Conservation (phyloP, 2,797 vertebrate species). For the Sebastes steindachneri region DNA sequence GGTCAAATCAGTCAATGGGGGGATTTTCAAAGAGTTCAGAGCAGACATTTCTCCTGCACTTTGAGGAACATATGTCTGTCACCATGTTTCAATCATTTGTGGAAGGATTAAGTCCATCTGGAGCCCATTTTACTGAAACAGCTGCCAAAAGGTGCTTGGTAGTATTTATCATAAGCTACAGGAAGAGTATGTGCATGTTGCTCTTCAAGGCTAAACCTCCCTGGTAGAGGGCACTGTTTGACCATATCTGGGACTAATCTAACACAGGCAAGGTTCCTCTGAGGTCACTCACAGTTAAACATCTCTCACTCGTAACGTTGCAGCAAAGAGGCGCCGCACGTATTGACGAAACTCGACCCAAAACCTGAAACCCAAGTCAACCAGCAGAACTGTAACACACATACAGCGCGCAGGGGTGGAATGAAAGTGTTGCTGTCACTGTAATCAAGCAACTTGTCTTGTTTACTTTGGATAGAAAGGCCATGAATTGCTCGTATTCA, state of each 20-base stretch:
- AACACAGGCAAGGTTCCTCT: background rate
- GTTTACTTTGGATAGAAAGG: background rate
- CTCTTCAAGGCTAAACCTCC: background rate
- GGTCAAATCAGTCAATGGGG: background rate
- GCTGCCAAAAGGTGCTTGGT: constrained; percentile 55
- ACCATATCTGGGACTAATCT: constrained; percentile 9
- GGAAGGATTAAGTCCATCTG: constrained; percentile 57
- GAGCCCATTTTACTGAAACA: constrained; percentile 42
- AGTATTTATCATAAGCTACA: constrained; percentile 22
- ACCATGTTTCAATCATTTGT: constrained; percentile 31
- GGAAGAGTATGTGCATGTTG: background rate
- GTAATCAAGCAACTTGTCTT: background rate
- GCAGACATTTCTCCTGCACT: constrained; percentile 9
- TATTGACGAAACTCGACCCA: background rate
- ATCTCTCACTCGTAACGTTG: background rate
- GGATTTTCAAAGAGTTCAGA: background rate
- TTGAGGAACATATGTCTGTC: constrained; percentile 31
- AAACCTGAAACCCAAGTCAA: background rate
- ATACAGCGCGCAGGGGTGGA: background rate
- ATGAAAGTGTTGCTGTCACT: background rate
- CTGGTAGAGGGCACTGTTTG: constrained; percentile 48
- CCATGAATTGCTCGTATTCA: background rate
- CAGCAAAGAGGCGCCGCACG: background rate
- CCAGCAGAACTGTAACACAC: background rate
- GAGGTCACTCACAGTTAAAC: constrained; percentile 23